phyloP scores from a whole-genome alignment of 2,888 invertebrate species.

The Drosophila robusta region DNA sequence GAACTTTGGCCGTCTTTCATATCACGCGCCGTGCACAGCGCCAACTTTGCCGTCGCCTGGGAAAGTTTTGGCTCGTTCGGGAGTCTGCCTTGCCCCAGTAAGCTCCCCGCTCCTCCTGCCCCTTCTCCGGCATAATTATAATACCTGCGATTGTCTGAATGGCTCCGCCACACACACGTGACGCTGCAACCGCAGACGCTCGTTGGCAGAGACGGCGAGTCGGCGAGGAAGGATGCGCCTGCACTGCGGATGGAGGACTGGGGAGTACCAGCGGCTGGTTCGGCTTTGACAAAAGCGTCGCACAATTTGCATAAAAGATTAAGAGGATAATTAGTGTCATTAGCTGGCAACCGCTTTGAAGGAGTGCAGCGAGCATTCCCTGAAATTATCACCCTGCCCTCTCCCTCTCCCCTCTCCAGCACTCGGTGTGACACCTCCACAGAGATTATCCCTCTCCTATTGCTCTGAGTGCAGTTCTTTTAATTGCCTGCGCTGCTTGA shows the following conservation, averaged over 20 bases:
- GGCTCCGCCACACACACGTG: slow-evolving; percentile 68
- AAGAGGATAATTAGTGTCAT: slow-evolving; percentile 78
- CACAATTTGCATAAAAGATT: slow-evolving; percentile 77
- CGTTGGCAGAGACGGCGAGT: background rate
- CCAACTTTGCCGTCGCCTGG: slow-evolving; percentile 62
- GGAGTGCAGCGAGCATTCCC: slow-evolving; percentile 45
- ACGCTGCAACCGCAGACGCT: slow-evolving; percentile 60
- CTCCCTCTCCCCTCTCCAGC: slow-evolving; percentile 1
- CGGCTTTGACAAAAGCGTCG: slow-evolving; percentile 46
- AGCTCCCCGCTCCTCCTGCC: slow-evolving; percentile 12
- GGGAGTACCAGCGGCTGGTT: slow-evolving; percentile 13
- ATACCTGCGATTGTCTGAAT: slow-evolving; percentile 75
- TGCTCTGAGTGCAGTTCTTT: slow-evolving; percentile 21
- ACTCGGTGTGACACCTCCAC: slow-evolving; percentile 21
- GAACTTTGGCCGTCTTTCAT: slow-evolving; percentile 76
- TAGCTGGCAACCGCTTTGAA: slow-evolving; percentile 54
- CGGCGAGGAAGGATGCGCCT: background rate
- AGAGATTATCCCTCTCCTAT: slow-evolving; percentile 24
- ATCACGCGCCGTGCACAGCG: slow-evolving; percentile 63
- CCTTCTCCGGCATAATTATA: slow-evolving; percentile 62
- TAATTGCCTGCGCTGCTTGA: slow-evolving; percentile 47
- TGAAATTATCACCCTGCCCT: slow-evolving; percentile 12
- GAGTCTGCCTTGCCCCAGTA: slow-evolving; percentile 20
- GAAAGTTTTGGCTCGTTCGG: slow-evolving; percentile 58
- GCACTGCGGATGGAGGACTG: slow-evolving; percentile 2